A percentile compares a stretch with the other conserved stretches of the same genome.
Conservation (phyloP, 2,888 invertebrate species). For the Drosophila mercatorum region DNA sequence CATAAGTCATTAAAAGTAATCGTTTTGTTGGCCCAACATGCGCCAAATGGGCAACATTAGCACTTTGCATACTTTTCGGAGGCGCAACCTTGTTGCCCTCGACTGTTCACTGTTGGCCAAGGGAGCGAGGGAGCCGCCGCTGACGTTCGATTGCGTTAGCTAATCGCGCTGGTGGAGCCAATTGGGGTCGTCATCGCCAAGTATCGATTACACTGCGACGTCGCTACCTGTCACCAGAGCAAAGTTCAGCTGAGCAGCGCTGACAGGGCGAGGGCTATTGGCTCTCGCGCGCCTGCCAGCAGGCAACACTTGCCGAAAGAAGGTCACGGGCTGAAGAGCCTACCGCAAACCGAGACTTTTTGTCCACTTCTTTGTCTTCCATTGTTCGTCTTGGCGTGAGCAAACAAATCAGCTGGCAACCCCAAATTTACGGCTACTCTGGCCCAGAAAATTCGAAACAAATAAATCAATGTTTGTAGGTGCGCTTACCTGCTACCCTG, state of each 20-base stretch:
- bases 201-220: constrained; percentile 69
- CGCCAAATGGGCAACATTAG: constrained; percentile 74
- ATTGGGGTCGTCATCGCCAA: constrained; percentile 58
- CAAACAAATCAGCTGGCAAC: constrained; percentile 51
- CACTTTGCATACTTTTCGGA: constrained; percentile 55
- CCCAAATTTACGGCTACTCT: constrained; percentile 19
- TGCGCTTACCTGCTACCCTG: constrained; percentile 14
- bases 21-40: constrained; percentile 76
- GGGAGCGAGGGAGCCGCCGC: neutral
- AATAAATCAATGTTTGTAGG: constrained; percentile 41
- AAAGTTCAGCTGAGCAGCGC: constrained; percentile 1
- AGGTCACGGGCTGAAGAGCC: constrained; percentile 65
- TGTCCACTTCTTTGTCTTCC: constrained; percentile 57
- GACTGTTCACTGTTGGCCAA: neutral
- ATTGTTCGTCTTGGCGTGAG: constrained; percentile 49
- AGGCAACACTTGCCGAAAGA: constrained; percentile 64
- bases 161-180: constrained; percentile 50
- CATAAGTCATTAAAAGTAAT: constrained; percentile 76
- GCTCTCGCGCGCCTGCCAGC: constrained; percentile 39
- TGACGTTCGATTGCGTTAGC: constrained; percentile 35
- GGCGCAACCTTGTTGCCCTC: constrained; percentile 64
- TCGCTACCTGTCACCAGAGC: constrained; percentile 63
- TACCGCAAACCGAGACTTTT: constrained; percentile 66
- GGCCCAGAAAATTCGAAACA: constrained; percentile 77
- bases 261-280: constrained; percentile 6